Evolutionary conservation across 2,797 vertebrate species (phyloP), one percentile per base, ranked within the genome.

Genomic region (Melanotaenia parkinsoni): DNA sequence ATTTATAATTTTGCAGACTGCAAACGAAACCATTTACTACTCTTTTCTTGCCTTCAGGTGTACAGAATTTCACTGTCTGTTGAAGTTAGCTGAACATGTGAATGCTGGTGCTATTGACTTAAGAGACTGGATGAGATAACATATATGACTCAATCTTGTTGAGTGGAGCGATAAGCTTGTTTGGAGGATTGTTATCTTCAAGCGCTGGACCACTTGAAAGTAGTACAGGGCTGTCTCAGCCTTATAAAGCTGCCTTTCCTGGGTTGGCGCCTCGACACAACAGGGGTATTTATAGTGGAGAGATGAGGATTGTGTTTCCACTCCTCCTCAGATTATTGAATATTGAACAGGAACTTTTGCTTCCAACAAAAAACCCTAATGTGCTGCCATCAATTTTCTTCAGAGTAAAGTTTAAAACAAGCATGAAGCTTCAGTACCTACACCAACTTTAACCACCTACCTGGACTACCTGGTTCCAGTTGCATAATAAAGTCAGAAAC

Each of bases 201-300:
- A 13, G 53, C 14, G 26, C 63, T 79, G 74, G 88, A 89, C 88
- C 82, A 74, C 75, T 82, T 61, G 69, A 84, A 76, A 72, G 72
- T 16, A 11, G 79, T 64, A 45, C 59, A 75, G 57, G 18, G 38
- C 60, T 33, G 76, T 28, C 78, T 81, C 85, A 86, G 74, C 78
- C 92, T 78, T 92, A 91, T 93, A 89, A 88, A 92, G 91, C 71
- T 51, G n/a, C 79, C 63, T 63, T 33, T 70, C 37, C 11, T 13
- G 16, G 26, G 59, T 70, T 47, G 70, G 58, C 74, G 81, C 80
- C 77, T 70, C 64, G 26, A 74, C 79, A 81, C 70, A 85, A 63
- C 9, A n/a, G 1, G 67, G 53, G 14, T 56, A 56, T 90, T 93
- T 89, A 84, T 90, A 93, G 91, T 67, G 71, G 33, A 66, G 63